Percentiles rank a stretch among this genome's conserved stretches.
phyloP scores from a whole-genome alignment of 2,888 invertebrate genomes.

The Notocelia uddmanniana region DNA sequence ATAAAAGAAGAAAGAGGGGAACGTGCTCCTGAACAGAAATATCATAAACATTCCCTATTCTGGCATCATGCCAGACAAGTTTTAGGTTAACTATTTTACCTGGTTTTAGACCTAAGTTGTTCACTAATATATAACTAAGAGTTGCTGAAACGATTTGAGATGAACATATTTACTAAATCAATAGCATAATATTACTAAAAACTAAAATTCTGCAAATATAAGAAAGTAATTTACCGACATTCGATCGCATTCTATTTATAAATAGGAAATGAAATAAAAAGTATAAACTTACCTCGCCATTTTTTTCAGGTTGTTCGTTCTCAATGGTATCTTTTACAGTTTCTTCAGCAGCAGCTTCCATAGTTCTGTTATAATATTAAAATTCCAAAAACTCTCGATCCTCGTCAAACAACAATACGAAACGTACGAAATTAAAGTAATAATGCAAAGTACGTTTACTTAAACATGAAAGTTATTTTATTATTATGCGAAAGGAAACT shows the following conservation, averaged over 20 bases:
- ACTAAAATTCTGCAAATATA: slow-evolving; percentile 36
- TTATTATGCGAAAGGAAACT: neutral
- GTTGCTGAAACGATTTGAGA: neutral
- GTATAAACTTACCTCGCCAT: slow-evolving; percentile 63
- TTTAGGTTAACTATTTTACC: slow-evolving; percentile 71
- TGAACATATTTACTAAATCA: neutral
- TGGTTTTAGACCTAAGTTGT: slow-evolving; percentile 47
- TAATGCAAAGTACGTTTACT: slow-evolving; percentile 26
- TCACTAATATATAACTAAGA: neutral
- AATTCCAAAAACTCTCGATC: slow-evolving; percentile 21
- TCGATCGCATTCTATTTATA: slow-evolving; percentile 79
- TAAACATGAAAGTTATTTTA: neutral
- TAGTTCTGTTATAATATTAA: slow-evolving; percentile 54
- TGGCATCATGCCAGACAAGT: slow-evolving; percentile 72
- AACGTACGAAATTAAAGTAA: slow-evolving; percentile 48
- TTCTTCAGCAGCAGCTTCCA: slow-evolving; percentile 73
- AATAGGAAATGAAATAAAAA: slow-evolving; percentile 56
- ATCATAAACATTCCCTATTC: slow-evolving; percentile 76
- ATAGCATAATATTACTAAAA: neutral
- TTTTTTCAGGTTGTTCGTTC: slow-evolving; percentile 60
- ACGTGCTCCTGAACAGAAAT: slow-evolving; percentile 78
- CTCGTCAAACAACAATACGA: slow-evolving; percentile 45
- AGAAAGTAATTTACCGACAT: slow-evolving; percentile 64
- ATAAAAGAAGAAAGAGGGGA: slow-evolving; percentile 76
- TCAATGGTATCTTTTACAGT: slow-evolving; percentile 64